Base-by-base conservation (phyloP, 2,888 invertebrate species). In the Metopia argyrocephala region DNA sequence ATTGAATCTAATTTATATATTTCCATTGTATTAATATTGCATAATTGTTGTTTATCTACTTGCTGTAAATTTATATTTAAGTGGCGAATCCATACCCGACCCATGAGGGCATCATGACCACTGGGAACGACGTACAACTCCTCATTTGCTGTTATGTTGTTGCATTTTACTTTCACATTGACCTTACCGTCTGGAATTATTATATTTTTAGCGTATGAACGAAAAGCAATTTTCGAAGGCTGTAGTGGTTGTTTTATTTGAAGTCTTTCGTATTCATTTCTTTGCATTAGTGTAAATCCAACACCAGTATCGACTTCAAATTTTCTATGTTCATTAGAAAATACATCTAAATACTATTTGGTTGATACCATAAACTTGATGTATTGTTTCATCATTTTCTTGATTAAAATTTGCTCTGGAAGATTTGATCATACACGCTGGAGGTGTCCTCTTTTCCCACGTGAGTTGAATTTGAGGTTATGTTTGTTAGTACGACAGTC, bases 71-170 rank as follows among this genome's bases (percentile, higher is more conserved):
- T 59, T 2, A 82, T 66, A 18, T 66, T 54, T 23, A 82, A 69
- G 21, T 71, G 62, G 3, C 71, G 56, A 46, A 75, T 82, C 78
- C 78, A 82, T 7, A 48, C 23, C 45, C 75, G 57, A 15, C 78
- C 82, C 18, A 81, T 38, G 9, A 75, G 70, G 9, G 78, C 61
- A 23, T 70, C 56, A 28, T 75, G 75, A 54, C 62, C 71, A 18
- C 54, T 21, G 18, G 78, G 78, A 18, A 82, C 78, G n/a, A 82
- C 31, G 20, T 78, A 82, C 27, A 78, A 52, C 20, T 78, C 70
- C 28, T 81, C 69, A 21, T 62, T 50, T 57, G 71, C 45, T 18
- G 18, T 25, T 9, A 27, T 9, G 18, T 65, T 75, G n/a, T 78
- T 75, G 56, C 48, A 69, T 71, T 70, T 56, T 23, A 75, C 62